Base-by-base conservation (phyloP, 2,888 invertebrate genomes). In the Drosophila demipolita region DNA sequence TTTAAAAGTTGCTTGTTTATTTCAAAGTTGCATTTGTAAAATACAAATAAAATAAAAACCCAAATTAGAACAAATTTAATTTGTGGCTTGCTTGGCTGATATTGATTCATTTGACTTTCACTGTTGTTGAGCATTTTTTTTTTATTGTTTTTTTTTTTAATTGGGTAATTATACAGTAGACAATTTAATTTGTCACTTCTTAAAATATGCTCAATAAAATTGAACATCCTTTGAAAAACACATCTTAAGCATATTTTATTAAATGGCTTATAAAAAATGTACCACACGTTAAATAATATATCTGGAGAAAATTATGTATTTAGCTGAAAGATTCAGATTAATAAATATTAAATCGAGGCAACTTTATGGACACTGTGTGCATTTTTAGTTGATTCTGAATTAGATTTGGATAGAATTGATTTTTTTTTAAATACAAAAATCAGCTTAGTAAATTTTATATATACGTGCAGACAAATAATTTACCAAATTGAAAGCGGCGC, bases 21-120 rank as follows among this genome's bases (percentile, higher is more conserved):
- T 69, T 59, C 68, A 59, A 73, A 52, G 65, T n/a, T 33, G n/a
- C 7, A 36, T 54, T 35, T 33, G 45, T 8, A 38, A 20, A 59
- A 53, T 6, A 12, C 29, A 32, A 33, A 11, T 58, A 36, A 17
- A 2, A 23, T n/a, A n/a, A 5, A 23, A 49, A 49, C 3, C 23
- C 0, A 45, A 45, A 45, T 45, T 15, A 45, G 4, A 2, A 8
- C 15, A 15, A 45, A 23, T 45, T 45, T 23, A 15, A 15, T 8
- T 2, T 45, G 20, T 8, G 20, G 12, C 15, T 23, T 45, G 7
- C 8, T 45, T 23, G 45, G 7, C 45, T 45, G 15, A 45, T 12
- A 45, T 8, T 23, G 23, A 23, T 3, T 9, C 45, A n/a, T 23
- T 15, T 8, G 23, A 45, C 7, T 7, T 15, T 45, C 3, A 12